Evolutionary conservation across 2,113 vertebrate species (phyloP).

Genomic region (Salvelinus namaycush): DNA sequence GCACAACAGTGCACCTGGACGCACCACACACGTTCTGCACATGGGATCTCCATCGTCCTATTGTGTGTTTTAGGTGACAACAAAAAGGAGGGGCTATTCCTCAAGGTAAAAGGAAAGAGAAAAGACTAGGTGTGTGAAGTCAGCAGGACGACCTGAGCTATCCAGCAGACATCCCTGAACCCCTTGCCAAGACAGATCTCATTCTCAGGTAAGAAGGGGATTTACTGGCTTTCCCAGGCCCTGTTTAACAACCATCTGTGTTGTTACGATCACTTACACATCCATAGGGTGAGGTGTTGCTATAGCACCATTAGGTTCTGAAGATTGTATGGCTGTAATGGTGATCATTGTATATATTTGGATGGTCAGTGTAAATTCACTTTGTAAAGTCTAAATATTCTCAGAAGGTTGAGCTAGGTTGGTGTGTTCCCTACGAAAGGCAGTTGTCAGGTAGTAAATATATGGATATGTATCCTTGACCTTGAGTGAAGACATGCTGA

Average conservation of each 20-base stretch:
- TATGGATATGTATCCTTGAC: too few relatives aligned
- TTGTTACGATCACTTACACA: too few relatives aligned
- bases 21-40: neutral
- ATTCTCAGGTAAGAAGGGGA: conserved; percentile 24
- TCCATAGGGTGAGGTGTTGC: too few relatives aligned
- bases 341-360: too few relatives aligned
- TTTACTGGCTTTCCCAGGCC: too few relatives aligned
- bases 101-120: conserved; percentile 46
- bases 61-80: conserved; percentile 30
- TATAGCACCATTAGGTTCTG: too few relatives aligned
- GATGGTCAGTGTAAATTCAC: too few relatives aligned
- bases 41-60: conserved; percentile 17
- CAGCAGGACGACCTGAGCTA: neutral
- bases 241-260: too few relatives aligned
- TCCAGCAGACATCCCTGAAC: conserved; percentile 8
- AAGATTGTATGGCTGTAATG: too few relatives aligned
- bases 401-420: neutral
- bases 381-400: neutral
- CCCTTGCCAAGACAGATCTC: conserved; percentile 2
- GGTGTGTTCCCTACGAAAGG: neutral
- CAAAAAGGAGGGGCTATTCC: conserved; percentile 44
- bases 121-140: conserved; percentile 8
- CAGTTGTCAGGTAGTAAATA: too few relatives aligned
- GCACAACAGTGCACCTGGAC: neutral
- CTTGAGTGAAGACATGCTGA: too few relatives aligned